These are phyloP conservation scores for Cancer borealis DNA, from an alignment of 2,888 invertebrate species.

Conservation along the genomic window DNA sequence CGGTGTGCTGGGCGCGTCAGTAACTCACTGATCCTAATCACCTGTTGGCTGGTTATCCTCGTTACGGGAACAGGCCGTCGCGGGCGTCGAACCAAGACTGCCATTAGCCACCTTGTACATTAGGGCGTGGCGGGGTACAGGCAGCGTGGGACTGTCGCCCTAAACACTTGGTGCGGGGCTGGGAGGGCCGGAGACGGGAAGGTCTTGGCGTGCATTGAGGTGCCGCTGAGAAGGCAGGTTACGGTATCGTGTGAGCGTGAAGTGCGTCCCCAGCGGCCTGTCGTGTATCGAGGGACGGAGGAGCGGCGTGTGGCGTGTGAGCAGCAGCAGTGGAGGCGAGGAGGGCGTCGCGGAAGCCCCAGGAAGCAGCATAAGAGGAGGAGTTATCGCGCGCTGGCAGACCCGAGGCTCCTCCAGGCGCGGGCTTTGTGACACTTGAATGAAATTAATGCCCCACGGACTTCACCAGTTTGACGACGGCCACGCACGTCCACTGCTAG, in stretches of 20 bases:
- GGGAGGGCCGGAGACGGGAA: background rate
- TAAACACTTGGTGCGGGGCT: background rate
- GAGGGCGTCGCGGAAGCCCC: background rate
- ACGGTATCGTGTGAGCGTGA: no score
- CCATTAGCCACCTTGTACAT: constrained; percentile 17
- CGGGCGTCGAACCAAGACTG: background rate
- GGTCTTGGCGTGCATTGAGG: background rate
- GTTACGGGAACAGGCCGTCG: constrained; percentile 54
- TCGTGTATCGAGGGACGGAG: no score
- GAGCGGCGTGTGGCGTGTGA: background rate
- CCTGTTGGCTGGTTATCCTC: constrained; percentile 60
- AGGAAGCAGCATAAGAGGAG: background rate
- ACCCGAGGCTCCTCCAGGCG: no score
- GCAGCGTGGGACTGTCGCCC: constrained; percentile 36
- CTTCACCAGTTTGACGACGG: constrained; percentile 53
- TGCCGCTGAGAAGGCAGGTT: background rate
- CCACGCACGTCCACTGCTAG: constrained; percentile 15
- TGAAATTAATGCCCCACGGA: constrained; percentile 60
- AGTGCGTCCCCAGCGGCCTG: no score
- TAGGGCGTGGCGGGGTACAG: background rate
- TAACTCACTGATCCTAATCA: constrained; percentile 57
- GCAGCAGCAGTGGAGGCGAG: background rate
- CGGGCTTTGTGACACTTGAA: constrained; percentile 54
- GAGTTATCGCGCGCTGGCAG: constrained; percentile 22
- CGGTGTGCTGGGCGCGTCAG: constrained; percentile 5